Percentiles rank a stretch among this genome's conserved stretches.
Conservation (phyloP, 2,888 invertebrate species). For the Parelbella ahira region DNA sequence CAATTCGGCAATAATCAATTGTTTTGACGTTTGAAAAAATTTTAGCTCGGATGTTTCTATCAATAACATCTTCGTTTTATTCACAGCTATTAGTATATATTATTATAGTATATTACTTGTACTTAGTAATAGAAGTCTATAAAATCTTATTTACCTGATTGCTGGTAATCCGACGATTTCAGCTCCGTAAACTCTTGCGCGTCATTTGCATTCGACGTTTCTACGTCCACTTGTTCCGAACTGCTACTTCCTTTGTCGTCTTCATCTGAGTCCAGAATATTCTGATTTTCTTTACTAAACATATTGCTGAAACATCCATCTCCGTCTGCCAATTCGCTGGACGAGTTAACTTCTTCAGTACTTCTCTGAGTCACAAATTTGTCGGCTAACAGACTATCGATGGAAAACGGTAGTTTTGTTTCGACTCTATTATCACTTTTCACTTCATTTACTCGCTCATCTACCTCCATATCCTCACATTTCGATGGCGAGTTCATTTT, state of each 20-base stretch:
- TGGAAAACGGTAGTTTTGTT: slow-evolving; percentile 62
- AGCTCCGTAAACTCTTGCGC: slow-evolving; percentile 50
- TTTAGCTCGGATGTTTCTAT: too few species aligned
- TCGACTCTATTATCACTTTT: slow-evolving; percentile 54
- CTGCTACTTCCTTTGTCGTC: slow-evolving; percentile 50
- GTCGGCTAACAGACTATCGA: slow-evolving; percentile 64
- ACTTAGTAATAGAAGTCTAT: too few species aligned
- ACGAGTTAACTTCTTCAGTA: slow-evolving; percentile 19
- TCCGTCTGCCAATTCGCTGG: slow-evolving; percentile 21
- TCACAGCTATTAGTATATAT: too few species aligned
- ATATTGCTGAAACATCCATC: slow-evolving; percentile 22
- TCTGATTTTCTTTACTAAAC: slow-evolving; percentile 38
- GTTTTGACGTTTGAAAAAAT: too few species aligned
- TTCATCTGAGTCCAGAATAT: slow-evolving; percentile 47
- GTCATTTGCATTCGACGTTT: slow-evolving; percentile 54
- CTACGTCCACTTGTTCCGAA: slow-evolving; percentile 68
- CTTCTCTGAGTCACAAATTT: slow-evolving; percentile 45
- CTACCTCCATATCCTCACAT: slow-evolving; percentile 43
- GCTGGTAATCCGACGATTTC: slow-evolving; percentile 57
- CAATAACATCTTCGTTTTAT: too few species aligned
- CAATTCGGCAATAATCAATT: too few species aligned
- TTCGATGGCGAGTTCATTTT: slow-evolving; percentile 25
- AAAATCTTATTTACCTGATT: too few species aligned
- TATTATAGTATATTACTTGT: too few species aligned
- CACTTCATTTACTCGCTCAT: slow-evolving; percentile 32